These are phyloP conservation scores for Hylia prasina DNA, from an alignment of 2,113 vertebrate species.

Conservation along the genomic window DNA sequence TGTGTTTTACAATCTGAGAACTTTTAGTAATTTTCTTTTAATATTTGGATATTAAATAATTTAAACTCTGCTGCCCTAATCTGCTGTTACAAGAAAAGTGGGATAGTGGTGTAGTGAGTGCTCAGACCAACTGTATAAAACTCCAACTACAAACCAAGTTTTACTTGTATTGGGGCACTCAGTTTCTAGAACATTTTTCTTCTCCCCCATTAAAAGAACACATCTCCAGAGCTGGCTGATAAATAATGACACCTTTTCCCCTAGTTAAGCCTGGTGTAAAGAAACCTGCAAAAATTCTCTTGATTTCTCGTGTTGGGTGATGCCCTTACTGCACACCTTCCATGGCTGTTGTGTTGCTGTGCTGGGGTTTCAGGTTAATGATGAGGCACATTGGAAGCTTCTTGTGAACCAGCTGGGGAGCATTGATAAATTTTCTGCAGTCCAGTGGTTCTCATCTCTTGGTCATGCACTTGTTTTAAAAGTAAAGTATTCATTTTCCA, in stretches of 20 bases:
- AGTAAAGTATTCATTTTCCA: fast-evolving
- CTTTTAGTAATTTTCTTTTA: not conserved
- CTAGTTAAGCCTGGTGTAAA: not conserved
- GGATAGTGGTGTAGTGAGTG: not conserved
- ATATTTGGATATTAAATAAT: not conserved
- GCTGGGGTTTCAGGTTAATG: not conserved
- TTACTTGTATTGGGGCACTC: not conserved
- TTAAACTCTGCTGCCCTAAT: not conserved
- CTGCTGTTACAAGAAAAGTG: not conserved
- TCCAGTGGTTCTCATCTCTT: not conserved
- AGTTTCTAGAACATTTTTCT: not conserved
- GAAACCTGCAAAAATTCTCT: not conserved
- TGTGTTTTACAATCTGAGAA: not conserved
- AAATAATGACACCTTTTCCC: fast-evolving
- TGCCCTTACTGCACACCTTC: fast-evolving
- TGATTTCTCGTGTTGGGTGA: not conserved
- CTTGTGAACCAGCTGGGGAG: not conserved
- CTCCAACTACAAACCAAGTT: not conserved
- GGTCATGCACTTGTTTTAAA: not conserved
- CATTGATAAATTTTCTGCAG: not conserved
- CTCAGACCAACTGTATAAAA: not conserved
- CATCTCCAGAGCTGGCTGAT: not conserved
- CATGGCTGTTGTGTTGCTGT: fast-evolving
- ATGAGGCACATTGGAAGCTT: not conserved
- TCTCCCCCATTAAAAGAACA: not conserved